Evolutionary conservation across 2,888 invertebrate genomes (phyloP).

Genomic region (Machimus atricapillus): DNA sequence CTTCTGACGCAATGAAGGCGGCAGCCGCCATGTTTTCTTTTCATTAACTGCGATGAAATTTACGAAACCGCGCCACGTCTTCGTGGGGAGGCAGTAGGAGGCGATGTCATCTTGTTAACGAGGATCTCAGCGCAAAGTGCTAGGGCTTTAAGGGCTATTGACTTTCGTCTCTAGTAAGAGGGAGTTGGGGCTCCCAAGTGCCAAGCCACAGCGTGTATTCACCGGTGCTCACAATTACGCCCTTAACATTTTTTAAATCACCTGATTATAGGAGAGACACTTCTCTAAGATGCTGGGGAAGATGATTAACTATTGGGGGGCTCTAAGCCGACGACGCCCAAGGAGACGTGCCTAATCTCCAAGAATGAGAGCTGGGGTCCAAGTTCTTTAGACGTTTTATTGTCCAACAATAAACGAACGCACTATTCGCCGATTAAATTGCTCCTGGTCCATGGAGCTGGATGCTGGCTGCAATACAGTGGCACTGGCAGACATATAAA

Average conservation of each 20-base stretch:
- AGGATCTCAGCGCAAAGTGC: slow-evolving; percentile 10
- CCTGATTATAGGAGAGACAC: slow-evolving; percentile 5
- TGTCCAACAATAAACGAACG: not conserved
- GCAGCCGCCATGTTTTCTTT: slow-evolving; percentile 9
- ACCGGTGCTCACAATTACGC: not conserved
- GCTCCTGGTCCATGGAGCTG: not conserved
- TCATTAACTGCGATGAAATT: slow-evolving; percentile 7
- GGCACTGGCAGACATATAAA: not conserved
- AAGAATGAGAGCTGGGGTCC: not conserved
- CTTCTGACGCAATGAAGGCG: not conserved
- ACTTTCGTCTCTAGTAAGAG: not conserved
- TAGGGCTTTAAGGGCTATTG: not conserved
- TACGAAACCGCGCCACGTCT: not conserved
- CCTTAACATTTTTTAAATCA: slow-evolving; percentile 3
- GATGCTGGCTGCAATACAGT: not conserved
- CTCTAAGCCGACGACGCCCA: not conserved
- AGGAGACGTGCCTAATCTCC: not conserved
- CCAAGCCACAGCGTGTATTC: not conserved
- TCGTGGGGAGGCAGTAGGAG: not conserved
- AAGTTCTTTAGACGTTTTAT: not conserved
- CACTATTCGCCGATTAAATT: slow-evolving; percentile 12
- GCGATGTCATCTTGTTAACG: slow-evolving; percentile 6
- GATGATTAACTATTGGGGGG: not conserved
- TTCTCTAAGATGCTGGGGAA: not conserved
- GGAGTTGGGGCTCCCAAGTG: not conserved